These are phyloP conservation scores for Lasioglossum leucozonium DNA, from an alignment of 2,888 invertebrate genomes.

Conservation along the genomic window DNA sequence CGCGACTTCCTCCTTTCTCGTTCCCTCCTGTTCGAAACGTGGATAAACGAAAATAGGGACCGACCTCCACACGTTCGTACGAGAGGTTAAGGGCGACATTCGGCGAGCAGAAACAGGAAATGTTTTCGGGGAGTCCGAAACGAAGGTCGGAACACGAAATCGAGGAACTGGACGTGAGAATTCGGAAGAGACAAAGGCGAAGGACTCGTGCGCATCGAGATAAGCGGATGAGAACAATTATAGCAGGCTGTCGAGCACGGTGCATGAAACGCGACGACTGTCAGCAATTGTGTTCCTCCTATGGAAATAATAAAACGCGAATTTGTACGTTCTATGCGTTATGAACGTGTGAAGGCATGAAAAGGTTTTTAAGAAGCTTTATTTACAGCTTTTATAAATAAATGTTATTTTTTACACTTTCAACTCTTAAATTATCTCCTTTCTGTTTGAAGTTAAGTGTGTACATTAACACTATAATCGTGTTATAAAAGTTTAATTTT, in stretches of 20 bases:
- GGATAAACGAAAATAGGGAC: not conserved
- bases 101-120: not conserved
- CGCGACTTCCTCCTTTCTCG: constrained; percentile 12
- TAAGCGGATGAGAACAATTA: constrained; percentile 44
- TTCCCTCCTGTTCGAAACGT: not conserved
- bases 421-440: no score
- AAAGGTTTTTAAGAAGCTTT: not conserved
- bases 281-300: not conserved
- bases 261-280: constrained; percentile 22
- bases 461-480: no score
- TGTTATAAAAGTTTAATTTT: no score
- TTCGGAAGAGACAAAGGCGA: constrained; percentile 22
- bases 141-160: constrained; percentile 19
- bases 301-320: not conserved
- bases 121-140: not conserved
- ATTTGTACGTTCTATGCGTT: not conserved
- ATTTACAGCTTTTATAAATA: no score
- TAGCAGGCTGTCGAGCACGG: constrained; percentile 11
- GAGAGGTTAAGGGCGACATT: not conserved
- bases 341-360: not conserved
- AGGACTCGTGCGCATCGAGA: constrained; percentile 48
- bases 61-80: not conserved
- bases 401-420: no score
- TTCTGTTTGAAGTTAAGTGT: no score
- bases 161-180: constrained; percentile 37